Evolutionary conservation across 2,113 vertebrate genomes (phyloP).

Genomic region (Macaca mulatta): DNA sequence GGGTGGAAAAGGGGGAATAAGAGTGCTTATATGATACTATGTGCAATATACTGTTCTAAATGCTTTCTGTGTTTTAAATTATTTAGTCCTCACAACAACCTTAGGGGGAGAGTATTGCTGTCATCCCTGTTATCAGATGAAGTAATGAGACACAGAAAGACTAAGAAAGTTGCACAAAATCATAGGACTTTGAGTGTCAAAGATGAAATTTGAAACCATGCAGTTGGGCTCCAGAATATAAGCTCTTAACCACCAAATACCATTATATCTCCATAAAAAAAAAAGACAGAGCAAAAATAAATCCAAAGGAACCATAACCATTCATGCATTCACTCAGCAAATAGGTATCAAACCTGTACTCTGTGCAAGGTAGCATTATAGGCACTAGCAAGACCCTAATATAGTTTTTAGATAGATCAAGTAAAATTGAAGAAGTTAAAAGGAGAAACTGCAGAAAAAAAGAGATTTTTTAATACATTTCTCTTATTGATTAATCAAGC

Average conservation of each 20-base stretch:
- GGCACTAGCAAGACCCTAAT: background rate
- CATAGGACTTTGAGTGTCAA: background rate
- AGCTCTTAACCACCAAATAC: background rate
- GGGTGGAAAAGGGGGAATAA: background rate
- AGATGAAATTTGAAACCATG: background rate
- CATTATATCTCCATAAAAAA: background rate
- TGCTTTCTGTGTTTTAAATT: background rate
- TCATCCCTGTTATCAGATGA: background rate
- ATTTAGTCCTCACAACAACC: background rate
- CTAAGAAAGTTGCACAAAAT: background rate
- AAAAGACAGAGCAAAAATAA: background rate
- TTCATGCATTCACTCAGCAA: background rate
- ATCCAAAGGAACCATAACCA: background rate
- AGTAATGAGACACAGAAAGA: background rate
- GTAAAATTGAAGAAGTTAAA: conserved; percentile 14
- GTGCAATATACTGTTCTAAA: background rate
- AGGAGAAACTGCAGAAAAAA: background rate
- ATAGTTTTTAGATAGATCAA: background rate
- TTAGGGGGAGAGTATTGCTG: background rate
- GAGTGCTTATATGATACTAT: background rate
- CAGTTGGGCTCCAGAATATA: background rate
- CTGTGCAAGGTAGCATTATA: background rate
- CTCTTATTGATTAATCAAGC: conserved; percentile 30
- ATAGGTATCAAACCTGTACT: background rate
- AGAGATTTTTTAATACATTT: background rate